Conservation (phyloP, 2,797 vertebrate genomes). For the Lacerta viridis region DNA sequence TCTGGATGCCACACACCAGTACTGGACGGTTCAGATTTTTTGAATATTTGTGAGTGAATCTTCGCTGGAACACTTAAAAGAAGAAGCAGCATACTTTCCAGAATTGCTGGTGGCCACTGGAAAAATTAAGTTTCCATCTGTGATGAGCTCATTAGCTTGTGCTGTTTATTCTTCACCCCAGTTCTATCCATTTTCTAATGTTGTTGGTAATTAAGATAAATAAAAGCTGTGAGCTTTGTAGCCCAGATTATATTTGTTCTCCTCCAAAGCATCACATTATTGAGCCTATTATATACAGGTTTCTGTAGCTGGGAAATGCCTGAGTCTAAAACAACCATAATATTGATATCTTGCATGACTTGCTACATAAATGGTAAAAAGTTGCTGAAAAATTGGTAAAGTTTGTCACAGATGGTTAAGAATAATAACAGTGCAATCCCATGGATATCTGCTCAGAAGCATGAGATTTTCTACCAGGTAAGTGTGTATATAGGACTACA, state of each 20-base stretch:
- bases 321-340: conserved; percentile 31
- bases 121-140: conserved; percentile 2
- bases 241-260: neutral
- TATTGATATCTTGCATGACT: conserved; percentile 8
- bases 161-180: neutral
- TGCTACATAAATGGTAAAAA: conserved; percentile 33
- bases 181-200: neutral
- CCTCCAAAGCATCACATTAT: neutral
- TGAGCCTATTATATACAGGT: neutral
- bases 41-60: conserved; percentile 12
- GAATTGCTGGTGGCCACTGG: neutral
- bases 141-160: neutral
- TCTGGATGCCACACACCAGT: neutral
- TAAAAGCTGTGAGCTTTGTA: neutral
- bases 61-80: conserved; percentile 32
- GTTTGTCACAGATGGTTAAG: conserved; percentile 12
- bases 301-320: fast-evolving
- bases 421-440: neutral
- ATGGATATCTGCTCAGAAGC: neutral
- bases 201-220: neutral
- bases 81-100: conserved; percentile 17
- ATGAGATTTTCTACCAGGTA: neutral
- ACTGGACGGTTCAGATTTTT: neutral
- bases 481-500: neutral
- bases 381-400: too few species aligned